A percentile compares a stretch with the other conserved stretches of the same genome.
These are phyloP conservation scores for Pelagia noctiluca DNA, from an alignment of 30 jellyfish, hydroid and myxozoan species.

Conservation along the genomic window DNA sequence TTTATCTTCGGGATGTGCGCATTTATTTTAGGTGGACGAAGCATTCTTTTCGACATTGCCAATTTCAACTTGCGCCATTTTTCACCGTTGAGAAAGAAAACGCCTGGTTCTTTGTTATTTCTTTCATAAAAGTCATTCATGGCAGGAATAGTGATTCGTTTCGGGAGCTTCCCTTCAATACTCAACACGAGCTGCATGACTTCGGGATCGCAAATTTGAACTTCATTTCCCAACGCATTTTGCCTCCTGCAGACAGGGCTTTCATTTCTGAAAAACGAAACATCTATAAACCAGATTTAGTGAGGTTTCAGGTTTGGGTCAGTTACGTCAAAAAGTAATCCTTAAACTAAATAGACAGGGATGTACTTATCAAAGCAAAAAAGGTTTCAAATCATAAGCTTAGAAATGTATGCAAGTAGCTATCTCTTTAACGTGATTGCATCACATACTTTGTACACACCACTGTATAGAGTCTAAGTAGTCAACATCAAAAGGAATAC, in stretches of 20 bases:
- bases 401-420: no score
- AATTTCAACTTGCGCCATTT: constrained; percentile 65
- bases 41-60: constrained; percentile 58
- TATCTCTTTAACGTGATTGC: neutral
- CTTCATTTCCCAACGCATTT: constrained; percentile 13
- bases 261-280: constrained; percentile 27
- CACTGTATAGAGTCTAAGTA: neutral
- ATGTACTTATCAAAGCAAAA: no score
- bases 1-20: constrained; percentile 58
- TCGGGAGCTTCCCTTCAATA: constrained; percentile 60
- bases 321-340: no score
- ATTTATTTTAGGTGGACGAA: constrained; percentile 64
- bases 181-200: constrained; percentile 58
- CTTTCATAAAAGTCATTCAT: constrained; percentile 32
- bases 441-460: neutral
- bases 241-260: constrained; percentile 48
- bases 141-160: constrained; percentile 25
- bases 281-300: neutral
- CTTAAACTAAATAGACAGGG: no score
- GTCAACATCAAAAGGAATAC: neutral
- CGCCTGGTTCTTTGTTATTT: constrained; percentile 68
- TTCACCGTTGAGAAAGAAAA: constrained; percentile 71
- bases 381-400: no score
- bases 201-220: constrained; percentile 39
- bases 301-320: neutral